Evolutionary conservation across 2,888 invertebrate genomes (phyloP), one percentile per base, ranked within the genome.

Genomic region (Ormia ochracea): DNA sequence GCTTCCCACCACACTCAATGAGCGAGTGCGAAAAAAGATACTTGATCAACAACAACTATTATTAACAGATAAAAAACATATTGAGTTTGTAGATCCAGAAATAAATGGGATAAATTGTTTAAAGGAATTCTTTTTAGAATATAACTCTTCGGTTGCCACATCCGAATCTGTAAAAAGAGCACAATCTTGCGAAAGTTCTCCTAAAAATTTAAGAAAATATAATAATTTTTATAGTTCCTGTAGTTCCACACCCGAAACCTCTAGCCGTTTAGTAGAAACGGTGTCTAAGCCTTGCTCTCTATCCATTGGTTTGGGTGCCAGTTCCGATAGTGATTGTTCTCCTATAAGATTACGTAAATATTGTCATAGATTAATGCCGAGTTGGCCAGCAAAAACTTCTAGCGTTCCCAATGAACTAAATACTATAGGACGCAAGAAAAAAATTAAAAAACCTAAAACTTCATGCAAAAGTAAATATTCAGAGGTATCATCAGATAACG

Each of bases 381-480:
- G 48, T 68, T 80, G 80, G 80, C 75, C 80, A 9, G 59, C 36
- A 33, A 79, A 83, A 28, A 83, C 84, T 4, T 83, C 83, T 12
- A 87, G 86, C 81, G 86, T 88, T 48, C 88, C 88, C 72, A 86
- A 83, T 81, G 87, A 86, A 84, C 83, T 88, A 69, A 85, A 88
- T 73, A 84, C 85, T 65, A 74, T 88, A 66, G 88, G 85, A 14
- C 84, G 84, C 7, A 81, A 70, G 56, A 82, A 82, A 69, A 77
- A 74, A 56, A 31, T 5, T 1, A 78, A 61, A 68, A 75, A 45
- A 72, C 19, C 50, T 28, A 45, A 58, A 50, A 14, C 45, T 68
- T 23, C 50, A 52, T 31, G 72, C 56, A 76, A 68, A 65, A 77
- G 56, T 23, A 28, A 17, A 4, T 3, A 10, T 1, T 12, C 41